A percentile compares a stretch with the other conserved stretches of the same genome.
Conservation (phyloP, 2,888 invertebrate species). For the Chydorus sphaericus region DNA sequence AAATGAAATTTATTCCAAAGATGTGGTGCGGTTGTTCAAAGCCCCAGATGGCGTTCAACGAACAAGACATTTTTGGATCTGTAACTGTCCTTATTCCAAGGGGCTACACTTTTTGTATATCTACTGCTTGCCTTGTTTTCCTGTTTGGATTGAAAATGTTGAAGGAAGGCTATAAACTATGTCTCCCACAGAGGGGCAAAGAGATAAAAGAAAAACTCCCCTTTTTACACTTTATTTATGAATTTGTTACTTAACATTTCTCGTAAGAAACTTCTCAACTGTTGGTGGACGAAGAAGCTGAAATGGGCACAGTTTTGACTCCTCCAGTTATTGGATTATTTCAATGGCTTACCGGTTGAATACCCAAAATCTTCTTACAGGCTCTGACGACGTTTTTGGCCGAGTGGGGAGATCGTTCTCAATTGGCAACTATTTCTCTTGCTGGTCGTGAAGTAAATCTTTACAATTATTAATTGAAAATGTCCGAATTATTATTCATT, state of each 20-base stretch:
- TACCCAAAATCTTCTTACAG: slow-evolving; percentile 72
- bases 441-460: slow-evolving; percentile 71
- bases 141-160: slow-evolving; percentile 97
- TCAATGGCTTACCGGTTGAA: slow-evolving; percentile 29
- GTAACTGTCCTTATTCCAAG: slow-evolving; percentile 86
- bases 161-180: slow-evolving; percentile 84
- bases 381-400: slow-evolving; percentile 95
- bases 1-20: no score
- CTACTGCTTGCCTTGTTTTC: slow-evolving; percentile 82
- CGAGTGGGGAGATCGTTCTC: slow-evolving; percentile 98
- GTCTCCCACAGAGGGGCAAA: slow-evolving; percentile 83
- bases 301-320: background rate
- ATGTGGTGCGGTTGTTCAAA: no score
- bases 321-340: slow-evolving; percentile 16
- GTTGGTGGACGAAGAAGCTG: slow-evolving; percentile 14
- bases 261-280: slow-evolving; percentile 12
- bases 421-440: slow-evolving; percentile 90
- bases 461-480: slow-evolving; percentile 12
- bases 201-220: slow-evolving; percentile 65
- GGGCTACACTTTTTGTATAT: slow-evolving; percentile 84
- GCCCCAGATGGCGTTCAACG: no score
- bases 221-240: slow-evolving; percentile 11
- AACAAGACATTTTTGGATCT: slow-evolving; percentile 74
- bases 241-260: slow-evolving; percentile 17
- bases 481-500: slow-evolving; percentile 9